Evolutionary conservation across 2,113 vertebrate genomes (phyloP), one percentile per base, ranked within the genome.

Genomic region (Microcebus murinus): DNA sequence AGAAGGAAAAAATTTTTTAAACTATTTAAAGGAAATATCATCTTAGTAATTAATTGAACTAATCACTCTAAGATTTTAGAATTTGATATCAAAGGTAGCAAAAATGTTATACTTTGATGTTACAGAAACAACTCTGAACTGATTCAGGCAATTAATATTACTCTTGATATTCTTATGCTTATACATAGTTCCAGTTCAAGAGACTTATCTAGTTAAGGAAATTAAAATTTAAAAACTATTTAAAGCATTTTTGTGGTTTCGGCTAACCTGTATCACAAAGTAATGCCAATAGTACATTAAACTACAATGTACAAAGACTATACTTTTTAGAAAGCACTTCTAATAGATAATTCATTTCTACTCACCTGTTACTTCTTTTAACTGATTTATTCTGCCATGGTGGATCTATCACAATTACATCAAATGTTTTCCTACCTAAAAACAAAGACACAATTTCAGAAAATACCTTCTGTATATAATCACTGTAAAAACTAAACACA

Each of bases 371-470:
- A 98, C 99, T 99, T 98, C 99, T 99, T 98, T 99, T 99, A 96
- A 99, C 99, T 10, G 99, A 99, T 97, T 99, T 99, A 98, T 99
- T 99, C 98, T 99, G 99, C 99, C 99, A 99, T 0, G 99, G 99
- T 83, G 99, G 99, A 98, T 99, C 99, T 45, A 99, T 98, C 68
- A 99, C 99, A 96, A 99, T 99, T 23, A 99, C 95, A 94, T 99
- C 98, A 68, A 99, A 99, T 73, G 96, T 99, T 86, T 98, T 99
- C 96, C 98, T 98, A 91, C 98, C 99, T 99, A 97, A 50, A 91
- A 98, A 94, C 50, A 68, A 87, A 98, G 82, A 92, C 20, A 87
- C 7, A 91, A 87, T 87, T 96, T 97, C 36, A 59, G 17, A 90
- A 94, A 85, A 90, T 45, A 76, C 0, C 0, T 25, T 92, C 23